Evolutionary conservation across 1,140 invertebrate species (phyloP), one percentile per base, ranked within the genome.

Genomic region (Lepidotrigona ventralis): DNA sequence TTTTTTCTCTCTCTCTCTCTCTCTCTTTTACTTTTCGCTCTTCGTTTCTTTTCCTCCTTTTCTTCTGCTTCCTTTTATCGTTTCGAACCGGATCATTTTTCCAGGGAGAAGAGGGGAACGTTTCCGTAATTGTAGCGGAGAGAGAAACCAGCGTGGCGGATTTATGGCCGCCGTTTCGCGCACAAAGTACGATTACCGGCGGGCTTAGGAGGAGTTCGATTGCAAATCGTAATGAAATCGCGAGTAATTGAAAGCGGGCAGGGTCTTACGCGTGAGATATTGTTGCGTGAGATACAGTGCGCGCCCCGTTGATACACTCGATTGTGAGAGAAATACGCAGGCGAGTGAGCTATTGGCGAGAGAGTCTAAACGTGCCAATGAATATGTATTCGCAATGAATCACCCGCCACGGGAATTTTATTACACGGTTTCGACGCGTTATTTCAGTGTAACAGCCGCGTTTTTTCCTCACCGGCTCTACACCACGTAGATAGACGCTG

Each of bases 181-280:
- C 21, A 17, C 54, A 51, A 80, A 23, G 33, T 51, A 51, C 29
- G 17, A 46, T 33, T 26, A 58, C 11, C 8, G 12, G 54, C 21
- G n/a, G 39, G 51, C 21, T 68, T 46, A 15, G 29, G 72, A 68
- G 33, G 26, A 56, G 72, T n/a, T 33, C 76, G 63, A 46, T 75
- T 60, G 63, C 76, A 29, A 78, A 68, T 78, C 76, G 76, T 78
- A 78, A 54, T 33, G 76, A 54, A 78, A 68, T 78, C n/a, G n/a
- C 63, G 76, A 68, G 60, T 51, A 33, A 78, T 75, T 75, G 73
- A 75, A 75, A 75, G 56, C 39, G 19, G 26, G 51, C 71, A 54
- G 71, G 39, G 26, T 54, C 51, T 29, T n/a, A 29, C 29, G 51
- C n/a, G 51, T 73, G 69, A 46, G 69, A 51, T 53, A 51, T 26